Base-by-base conservation (phyloP, 2,113 vertebrate genomes). In the Chaenocephalus aceratus region DNA sequence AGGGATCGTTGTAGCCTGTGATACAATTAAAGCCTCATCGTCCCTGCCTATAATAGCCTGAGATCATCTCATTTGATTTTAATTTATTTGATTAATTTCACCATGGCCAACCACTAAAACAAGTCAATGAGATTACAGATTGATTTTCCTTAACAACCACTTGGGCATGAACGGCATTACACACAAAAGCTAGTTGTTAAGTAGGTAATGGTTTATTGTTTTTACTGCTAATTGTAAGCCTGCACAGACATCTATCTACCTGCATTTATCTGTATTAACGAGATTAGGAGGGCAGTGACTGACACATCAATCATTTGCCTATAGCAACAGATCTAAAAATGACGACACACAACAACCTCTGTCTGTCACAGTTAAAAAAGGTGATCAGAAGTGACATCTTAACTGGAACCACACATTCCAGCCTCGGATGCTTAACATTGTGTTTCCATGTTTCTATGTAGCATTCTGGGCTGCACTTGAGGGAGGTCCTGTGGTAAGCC, bases 331-430 rank as follows among this genome's bases (percentile, higher is more conserved):
- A 79, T 74, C 49, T 60, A 12, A 83, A 45, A 83, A 45, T 34
- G 65, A 23, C 7, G 23, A 48, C 77, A 72, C 62, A 49, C 67
- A 80, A 86, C 58, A 71, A 71, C 52, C 44, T 62, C 67, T n/a
- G 21, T 56, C 51, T 4, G 30, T 88, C 79, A 82, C 74, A 71
- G 86, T 79, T 75, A 85, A 63, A 85, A 63, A 6, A 59, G 15
- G 12, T 65, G 62, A 89, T 86, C 82, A 61, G 34, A 69, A 80
- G 77, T 69, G 85, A 79, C 80, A 58, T 72, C 75, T 74, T 85
- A 91, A 89, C 54, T 79, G 48, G 59, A 91, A 86, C 49, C 86
- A 81, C 79, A 78, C 9, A 77, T 86, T 77, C 75, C 62, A 68
- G 58, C 30, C 41, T 45, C 12, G 1, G 36, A 72, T 8, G 45